phyloP scores from a whole-genome alignment of 1,140 invertebrate genomes.

The Bombus superbus region DNA sequence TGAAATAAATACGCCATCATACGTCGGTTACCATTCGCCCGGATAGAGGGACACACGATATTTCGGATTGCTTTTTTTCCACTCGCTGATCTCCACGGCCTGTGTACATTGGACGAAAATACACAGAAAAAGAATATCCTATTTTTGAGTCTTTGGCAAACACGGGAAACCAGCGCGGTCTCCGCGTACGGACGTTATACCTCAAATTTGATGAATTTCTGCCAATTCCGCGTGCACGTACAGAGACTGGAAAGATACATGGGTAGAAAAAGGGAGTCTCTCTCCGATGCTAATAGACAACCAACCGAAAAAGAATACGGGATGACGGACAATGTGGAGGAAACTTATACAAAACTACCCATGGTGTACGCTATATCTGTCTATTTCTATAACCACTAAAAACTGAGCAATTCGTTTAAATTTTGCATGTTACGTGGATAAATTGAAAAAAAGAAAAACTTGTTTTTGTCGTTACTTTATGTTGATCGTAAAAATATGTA shows the following conservation, averaged over 20 bases:
- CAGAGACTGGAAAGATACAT: background rate
- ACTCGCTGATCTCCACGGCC: constrained; percentile 54
- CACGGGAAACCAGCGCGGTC: constrained; percentile 12
- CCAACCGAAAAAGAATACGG: background rate
- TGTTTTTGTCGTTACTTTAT: too few relatives aligned
- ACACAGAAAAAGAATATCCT: constrained; percentile 61
- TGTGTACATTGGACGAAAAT: constrained; percentile 61
- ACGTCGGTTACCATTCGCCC: constrained; percentile 48
- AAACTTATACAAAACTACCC: background rate
- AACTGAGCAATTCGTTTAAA: background rate
- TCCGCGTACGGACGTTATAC: constrained; percentile 26
- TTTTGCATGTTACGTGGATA: background rate
- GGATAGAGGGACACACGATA: constrained; percentile 52
- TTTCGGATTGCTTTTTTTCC: constrained; percentile 64
- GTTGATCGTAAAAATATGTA: too few relatives aligned
- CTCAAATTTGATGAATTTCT: constrained; percentile 56
- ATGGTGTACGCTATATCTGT: background rate
- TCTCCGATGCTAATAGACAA: background rate
- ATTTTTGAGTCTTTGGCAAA: constrained; percentile 58
- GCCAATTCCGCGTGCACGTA: constrained; percentile 2
- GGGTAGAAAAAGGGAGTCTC: too few relatives aligned
- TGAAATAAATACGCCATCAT: constrained; percentile 69
- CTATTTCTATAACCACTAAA: background rate
- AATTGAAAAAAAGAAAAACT: too few relatives aligned
- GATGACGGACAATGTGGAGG: background rate